A percentile compares a stretch with the other conserved stretches of the same genome.
These are phyloP conservation scores for Mirounga angustirostris DNA, from an alignment of 2,113 vertebrate genomes.

Conservation along the genomic window DNA sequence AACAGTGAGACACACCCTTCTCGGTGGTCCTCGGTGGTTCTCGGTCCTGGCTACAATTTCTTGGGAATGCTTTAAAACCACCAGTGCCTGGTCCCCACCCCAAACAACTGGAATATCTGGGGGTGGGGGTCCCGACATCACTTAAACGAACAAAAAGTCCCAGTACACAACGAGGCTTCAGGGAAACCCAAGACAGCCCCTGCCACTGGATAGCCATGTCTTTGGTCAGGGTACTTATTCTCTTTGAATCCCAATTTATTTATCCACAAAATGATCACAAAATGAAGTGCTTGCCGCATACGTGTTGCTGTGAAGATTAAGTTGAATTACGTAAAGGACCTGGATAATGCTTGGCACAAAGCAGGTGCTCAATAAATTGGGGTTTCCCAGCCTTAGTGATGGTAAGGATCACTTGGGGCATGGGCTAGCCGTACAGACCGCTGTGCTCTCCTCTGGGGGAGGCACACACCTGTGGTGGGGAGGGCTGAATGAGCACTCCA, in stretches of 20 bases:
- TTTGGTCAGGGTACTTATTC: not conserved
- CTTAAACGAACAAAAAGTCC: not conserved
- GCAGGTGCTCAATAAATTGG: not conserved
- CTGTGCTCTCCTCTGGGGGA: not conserved
- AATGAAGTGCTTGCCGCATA: not conserved
- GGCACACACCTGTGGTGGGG: accelerated
- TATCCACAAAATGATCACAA: not conserved
- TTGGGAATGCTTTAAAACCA: not conserved
- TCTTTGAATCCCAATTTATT: not conserved
- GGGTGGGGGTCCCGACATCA: not conserved
- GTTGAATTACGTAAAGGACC: not conserved
- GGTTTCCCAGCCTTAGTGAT: not conserved
- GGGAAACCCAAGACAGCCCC: not conserved
- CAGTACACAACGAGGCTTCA: not conserved
- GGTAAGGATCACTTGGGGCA: too few relatives aligned
- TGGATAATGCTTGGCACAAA: too few relatives aligned
- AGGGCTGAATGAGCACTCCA: too few relatives aligned
- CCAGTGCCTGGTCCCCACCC: not conserved
- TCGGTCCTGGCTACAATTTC: not conserved
- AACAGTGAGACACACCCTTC: not conserved
- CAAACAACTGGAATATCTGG: not conserved
- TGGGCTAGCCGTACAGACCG: accelerated
- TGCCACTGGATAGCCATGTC: not conserved
- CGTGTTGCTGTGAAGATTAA: not conserved
- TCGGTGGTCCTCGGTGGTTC: not conserved